Base-by-base conservation (phyloP, 2,797 vertebrate genomes). In the Neoniphon sammara region DNA sequence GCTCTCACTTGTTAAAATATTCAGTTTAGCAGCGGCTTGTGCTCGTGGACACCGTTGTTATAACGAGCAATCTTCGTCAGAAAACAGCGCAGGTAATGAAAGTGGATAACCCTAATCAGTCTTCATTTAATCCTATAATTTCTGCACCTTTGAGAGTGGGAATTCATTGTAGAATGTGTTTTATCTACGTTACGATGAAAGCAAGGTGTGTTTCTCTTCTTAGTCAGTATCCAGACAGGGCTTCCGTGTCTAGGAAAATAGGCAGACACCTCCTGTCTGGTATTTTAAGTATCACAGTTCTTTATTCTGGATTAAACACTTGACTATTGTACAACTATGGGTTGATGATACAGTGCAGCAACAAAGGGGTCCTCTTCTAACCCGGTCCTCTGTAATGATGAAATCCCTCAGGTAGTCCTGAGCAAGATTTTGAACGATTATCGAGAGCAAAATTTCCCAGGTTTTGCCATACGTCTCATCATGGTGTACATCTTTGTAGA, bases 401-500 rank as follows among this genome's bases (percentile, higher is more conserved):
- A 14, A 6, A 55, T 36, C 20, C 0, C 20, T 7, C 25, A 27
- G 4, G 36, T 55, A 49, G 18, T 5, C 11, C 21, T 27, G 12
- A 9, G 12, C 3, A 31, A 4, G 25, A 27, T 27, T 27, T 27
- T 27, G 5, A 59, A 44, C 56, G 30, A 25, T 15, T 53, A 14
- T 65, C 46, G 34, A 63, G 27, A 52, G 15, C 15, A 30, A 30
- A 42, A 30, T 25, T 6, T 7, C 30, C 23, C 30, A 12, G 27
- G 49, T 11, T 55, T 18, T 21, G 17, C 18, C 34, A 36, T 49
- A 17, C 70, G 39, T 70, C 18, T 80, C 20, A 42, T 52, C 49
- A 25, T 75, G 50, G 3, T 75, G 39, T 84, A 34, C 0, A 10
- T 50, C 5, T 80, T 17, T 85, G 52, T 85, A 34, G 46, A 75